Evolutionary conservation across 2,797 vertebrate genomes (phyloP).

Genomic region (Cercopithecus hamlyni): DNA sequence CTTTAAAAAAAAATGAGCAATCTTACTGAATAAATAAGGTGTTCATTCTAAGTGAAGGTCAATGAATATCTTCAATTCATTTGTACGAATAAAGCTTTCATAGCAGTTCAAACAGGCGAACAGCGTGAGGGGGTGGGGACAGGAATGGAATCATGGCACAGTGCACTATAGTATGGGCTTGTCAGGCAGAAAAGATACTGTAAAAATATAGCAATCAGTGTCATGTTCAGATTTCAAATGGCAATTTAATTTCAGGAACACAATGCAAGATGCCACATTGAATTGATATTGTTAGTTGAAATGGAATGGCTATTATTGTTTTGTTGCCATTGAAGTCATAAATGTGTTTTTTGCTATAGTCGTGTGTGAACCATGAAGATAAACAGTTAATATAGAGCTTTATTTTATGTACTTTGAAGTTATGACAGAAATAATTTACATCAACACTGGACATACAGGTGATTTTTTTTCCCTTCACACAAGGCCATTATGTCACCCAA

Average conservation of each 20-base stretch:
- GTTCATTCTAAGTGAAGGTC: background rate
- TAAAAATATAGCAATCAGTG: background rate
- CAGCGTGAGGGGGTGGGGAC: background rate
- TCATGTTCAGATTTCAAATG: background rate
- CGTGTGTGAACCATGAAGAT: background rate
- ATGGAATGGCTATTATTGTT: background rate
- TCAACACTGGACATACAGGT: background rate
- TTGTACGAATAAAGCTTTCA: background rate
- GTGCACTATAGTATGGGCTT: background rate
- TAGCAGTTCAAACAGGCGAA: background rate
- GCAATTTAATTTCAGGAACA: constrained; percentile 3
- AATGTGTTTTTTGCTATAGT: background rate
- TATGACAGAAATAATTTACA: background rate
- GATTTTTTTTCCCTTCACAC: background rate
- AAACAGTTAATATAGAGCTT: background rate
- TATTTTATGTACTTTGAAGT: background rate
- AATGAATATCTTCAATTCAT: background rate
- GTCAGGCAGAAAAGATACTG: background rate
- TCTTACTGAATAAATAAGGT: background rate
- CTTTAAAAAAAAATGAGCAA: background rate
- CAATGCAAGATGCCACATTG: background rate
- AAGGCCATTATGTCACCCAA: background rate
- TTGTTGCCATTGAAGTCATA: background rate
- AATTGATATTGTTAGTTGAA: constrained; percentile 24
- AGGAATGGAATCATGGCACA: background rate